Percentiles rank a stretch among this genome's conserved stretches.
Conservation (phyloP, 2,113 vertebrate genomes). For the Pseudopodoces humilis region DNA sequence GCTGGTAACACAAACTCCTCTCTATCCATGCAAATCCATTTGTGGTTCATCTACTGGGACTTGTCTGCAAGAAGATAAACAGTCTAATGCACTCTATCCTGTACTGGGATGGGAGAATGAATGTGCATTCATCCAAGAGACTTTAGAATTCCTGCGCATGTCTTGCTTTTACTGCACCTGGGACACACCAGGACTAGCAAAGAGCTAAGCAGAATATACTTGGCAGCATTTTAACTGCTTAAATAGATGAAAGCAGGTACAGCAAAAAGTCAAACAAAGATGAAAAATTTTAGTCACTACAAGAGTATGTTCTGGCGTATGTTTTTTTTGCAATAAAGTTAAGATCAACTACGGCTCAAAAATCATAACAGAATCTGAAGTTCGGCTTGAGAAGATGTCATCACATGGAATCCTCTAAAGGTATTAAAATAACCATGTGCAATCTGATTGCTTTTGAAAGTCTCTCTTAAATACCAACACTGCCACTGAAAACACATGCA, state of each 20-base stretch:
- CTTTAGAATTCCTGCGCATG: background rate
- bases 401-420: background rate
- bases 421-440: background rate
- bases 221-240: slow-evolving; percentile 1
- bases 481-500: background rate
- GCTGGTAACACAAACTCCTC: background rate
- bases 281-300: background rate
- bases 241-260: background rate
- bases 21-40: background rate
- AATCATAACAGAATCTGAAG: background rate
- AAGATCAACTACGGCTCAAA: background rate
- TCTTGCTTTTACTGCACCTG: background rate
- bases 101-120: background rate
- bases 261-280: slow-evolving; percentile 18
- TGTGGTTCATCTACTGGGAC: background rate
- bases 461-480: background rate
- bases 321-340: background rate
- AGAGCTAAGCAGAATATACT: background rate
- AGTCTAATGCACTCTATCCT: background rate
- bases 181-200: background rate
- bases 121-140: background rate
- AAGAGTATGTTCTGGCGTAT: background rate
- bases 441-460: background rate
- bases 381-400: background rate
- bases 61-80: background rate